Evolutionary conservation across 1,140 invertebrate genomes (phyloP).

Genomic region (Microplitis demolitor): DNA sequence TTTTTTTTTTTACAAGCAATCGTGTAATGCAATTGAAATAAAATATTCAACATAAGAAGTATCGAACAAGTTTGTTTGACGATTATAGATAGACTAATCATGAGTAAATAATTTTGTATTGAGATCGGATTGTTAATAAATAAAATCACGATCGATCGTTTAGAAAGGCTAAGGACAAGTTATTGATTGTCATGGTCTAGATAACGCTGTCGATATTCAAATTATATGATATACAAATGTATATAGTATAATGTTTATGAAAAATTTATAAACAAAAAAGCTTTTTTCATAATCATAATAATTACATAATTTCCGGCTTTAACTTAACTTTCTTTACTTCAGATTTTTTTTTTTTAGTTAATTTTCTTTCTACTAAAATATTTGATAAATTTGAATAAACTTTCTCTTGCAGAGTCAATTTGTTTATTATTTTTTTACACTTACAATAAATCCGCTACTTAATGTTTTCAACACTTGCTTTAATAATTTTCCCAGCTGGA

Average conservation of each 20-base stretch:
- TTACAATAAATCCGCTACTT: slow-evolving; percentile 17
- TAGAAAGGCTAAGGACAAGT: slow-evolving; percentile 11
- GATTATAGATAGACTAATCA: not conserved
- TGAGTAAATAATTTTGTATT: not conserved
- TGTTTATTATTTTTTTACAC: not conserved
- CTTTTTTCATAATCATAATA: too few relatives aligned
- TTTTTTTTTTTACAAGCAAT: too few relatives aligned
- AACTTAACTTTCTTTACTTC: too few relatives aligned
- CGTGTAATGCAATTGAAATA: not conserved
- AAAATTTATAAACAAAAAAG: too few relatives aligned
- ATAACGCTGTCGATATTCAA: slow-evolving; percentile 6
- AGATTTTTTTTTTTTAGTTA: too few relatives aligned
- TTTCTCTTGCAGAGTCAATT: not conserved
- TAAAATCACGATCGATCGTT: not conserved
- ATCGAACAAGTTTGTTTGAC: not conserved
- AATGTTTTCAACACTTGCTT: slow-evolving; percentile 17
- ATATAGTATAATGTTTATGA: not conserved
- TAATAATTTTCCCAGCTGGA: slow-evolving; percentile 5
- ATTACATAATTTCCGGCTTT: too few relatives aligned
- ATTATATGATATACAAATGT: not conserved
- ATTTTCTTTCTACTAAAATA: not conserved
- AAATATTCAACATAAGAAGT: not conserved
- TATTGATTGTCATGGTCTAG: slow-evolving; percentile 9
- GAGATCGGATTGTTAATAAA: slow-evolving; percentile 11
- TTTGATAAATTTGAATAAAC: not conserved